Conservation (phyloP, 2,113 vertebrate species). For the Terrapene triunguis region DNA sequence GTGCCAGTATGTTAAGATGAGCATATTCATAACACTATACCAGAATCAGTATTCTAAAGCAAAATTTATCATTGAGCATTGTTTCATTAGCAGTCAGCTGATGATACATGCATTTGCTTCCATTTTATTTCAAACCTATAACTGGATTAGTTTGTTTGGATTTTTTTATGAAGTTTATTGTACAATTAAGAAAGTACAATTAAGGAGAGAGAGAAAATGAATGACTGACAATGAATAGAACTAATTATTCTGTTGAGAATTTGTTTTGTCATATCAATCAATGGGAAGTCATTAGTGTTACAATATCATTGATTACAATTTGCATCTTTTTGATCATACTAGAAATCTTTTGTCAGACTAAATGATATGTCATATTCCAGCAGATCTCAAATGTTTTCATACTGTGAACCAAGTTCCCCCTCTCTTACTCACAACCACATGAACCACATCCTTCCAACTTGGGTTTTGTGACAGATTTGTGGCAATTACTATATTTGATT, state of each 20-base stretch:
- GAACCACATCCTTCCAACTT: background rate
- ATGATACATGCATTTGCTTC: background rate
- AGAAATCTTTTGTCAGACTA: constrained; percentile 27
- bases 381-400: constrained; percentile 6
- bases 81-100: constrained; percentile 3
- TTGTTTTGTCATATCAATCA: constrained; percentile 59
- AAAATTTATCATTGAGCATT: background rate
- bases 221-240: background rate
- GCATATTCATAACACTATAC: background rate
- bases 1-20: background rate
- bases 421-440: background rate
- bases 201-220: constrained; percentile 20
- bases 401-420: background rate
- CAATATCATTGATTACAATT: constrained; percentile 65
- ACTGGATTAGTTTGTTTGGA: background rate
- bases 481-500: background rate
- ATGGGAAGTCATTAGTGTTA: constrained; percentile 46
- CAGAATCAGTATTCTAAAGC: background rate
- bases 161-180: constrained; percentile 8
- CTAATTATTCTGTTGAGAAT: constrained; percentile 27
- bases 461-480: background rate
- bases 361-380: background rate
- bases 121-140: background rate
- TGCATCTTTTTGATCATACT: background rate
- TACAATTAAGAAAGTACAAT: background rate